phyloP scores from a whole-genome alignment of 2,113 vertebrate genomes.

The Chaenocephalus aceratus region DNA sequence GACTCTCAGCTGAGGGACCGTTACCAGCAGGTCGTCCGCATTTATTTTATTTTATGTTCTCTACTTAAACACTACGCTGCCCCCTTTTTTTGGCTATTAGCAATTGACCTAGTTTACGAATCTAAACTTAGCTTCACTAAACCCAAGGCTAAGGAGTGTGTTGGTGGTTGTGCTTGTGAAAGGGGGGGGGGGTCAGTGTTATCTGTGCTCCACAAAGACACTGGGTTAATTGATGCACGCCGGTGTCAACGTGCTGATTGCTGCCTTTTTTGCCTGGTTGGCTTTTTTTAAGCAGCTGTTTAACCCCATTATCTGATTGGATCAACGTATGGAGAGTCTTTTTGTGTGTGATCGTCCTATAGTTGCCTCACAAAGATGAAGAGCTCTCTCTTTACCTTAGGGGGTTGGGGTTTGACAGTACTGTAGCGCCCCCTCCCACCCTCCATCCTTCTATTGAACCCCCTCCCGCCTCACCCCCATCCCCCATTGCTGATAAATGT shows the following conservation, averaged over 20 bases:
- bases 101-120: slow-evolving; percentile 67
- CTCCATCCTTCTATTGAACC: slow-evolving; percentile 43
- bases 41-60: slow-evolving; percentile 7
- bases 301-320: slow-evolving; percentile 70
- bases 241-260: slow-evolving; percentile 57
- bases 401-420: slow-evolving; percentile 68
- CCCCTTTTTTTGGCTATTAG: slow-evolving; percentile 51
- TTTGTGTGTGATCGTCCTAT: slow-evolving; percentile 16
- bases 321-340: slow-evolving; percentile 26
- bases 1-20: slow-evolving; percentile 44
- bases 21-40: slow-evolving; percentile 30
- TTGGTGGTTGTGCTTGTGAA: slow-evolving; percentile 26
- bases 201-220: slow-evolving; percentile 54
- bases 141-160: slow-evolving; percentile 40
- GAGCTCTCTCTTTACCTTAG: slow-evolving; percentile 67
- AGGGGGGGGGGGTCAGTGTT: slow-evolving; percentile 34
- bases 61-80: slow-evolving; percentile 25
- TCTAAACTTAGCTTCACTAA: slow-evolving; percentile 61
- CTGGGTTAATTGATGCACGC: slow-evolving; percentile 62
- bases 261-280: slow-evolving; percentile 52
- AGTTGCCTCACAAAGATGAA: slow-evolving; percentile 68
- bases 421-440: slow-evolving; percentile 57
- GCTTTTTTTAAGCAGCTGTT: slow-evolving; percentile 59
- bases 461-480: slow-evolving; percentile 1
- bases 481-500: slow-evolving; percentile 77